These are phyloP conservation scores for Columbina picui DNA, from an alignment of 2,113 vertebrate species.

Conservation along the genomic window DNA sequence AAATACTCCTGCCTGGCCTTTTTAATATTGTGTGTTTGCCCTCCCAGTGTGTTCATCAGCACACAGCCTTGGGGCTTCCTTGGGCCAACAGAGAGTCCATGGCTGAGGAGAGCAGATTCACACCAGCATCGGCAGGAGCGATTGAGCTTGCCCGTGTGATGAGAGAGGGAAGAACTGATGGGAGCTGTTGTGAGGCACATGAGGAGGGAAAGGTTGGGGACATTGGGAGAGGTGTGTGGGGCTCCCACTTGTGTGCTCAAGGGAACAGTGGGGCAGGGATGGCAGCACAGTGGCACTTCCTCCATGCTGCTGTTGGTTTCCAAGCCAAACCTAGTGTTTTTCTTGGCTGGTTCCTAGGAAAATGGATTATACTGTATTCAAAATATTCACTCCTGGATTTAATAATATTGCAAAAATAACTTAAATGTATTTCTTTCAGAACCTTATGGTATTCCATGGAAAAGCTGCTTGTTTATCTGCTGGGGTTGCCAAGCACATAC, in stretches of 20 bases:
- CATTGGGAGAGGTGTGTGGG: rapidly evolving
- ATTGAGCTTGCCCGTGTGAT: rapidly evolving
- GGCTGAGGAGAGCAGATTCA: not conserved
- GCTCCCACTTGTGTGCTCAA: rapidly evolving
- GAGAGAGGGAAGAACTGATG: not conserved
- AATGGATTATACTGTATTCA: slow-evolving; percentile 36
- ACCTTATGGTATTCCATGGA: not conserved
- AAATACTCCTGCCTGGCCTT: not conserved
- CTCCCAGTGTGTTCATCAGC: not conserved
- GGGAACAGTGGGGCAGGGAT: not conserved
- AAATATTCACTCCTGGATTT: slow-evolving; percentile 39
- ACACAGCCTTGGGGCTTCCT: not conserved
- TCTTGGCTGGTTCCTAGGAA: slow-evolving; percentile 64
- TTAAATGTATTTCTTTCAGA: not conserved
- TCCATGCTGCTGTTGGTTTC: not conserved
- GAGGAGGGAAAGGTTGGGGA: not conserved
- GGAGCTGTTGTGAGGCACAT: not conserved
- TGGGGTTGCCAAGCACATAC: not conserved
- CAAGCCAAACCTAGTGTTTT: not conserved
- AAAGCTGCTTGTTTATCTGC: slow-evolving; percentile 20
- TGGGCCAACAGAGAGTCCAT: not conserved
- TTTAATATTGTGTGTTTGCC: not conserved
- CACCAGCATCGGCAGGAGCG: not conserved
- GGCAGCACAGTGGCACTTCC: not conserved
- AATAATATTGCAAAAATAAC: slow-evolving; percentile 47